A percentile compares a stretch with the other conserved stretches of the same genome.
Conservation (phyloP, 2,113 vertebrate genomes). For the Oreochromis niloticus region DNA sequence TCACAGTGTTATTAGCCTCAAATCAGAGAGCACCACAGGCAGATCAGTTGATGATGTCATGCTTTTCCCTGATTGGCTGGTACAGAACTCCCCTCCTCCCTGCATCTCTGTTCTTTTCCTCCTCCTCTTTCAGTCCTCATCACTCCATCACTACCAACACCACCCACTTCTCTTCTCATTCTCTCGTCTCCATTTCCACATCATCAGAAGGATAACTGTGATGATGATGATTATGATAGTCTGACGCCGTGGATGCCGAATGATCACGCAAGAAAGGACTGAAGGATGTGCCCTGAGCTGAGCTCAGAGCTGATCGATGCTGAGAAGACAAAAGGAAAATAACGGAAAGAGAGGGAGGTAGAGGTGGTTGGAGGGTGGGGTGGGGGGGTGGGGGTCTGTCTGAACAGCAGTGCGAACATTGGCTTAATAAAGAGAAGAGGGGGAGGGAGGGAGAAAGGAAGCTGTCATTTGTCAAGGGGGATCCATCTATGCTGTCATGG, state of each 20-base stretch:
- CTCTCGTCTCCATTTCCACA: constrained; percentile 38
- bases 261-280: constrained; percentile 58
- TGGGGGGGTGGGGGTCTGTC: constrained; percentile 51
- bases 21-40: constrained; percentile 39
- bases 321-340: constrained; percentile 77
- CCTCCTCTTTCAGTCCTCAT: neutral
- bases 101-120: neutral
- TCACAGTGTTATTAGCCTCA: constrained; percentile 22
- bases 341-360: constrained; percentile 45
- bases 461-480: constrained; percentile 31
- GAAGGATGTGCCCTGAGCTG: constrained; percentile 71
- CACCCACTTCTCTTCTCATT: neutral
- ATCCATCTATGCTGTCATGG: constrained; percentile 72
- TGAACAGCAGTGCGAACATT: constrained; percentile 39
- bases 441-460: constrained; percentile 35
- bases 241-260: constrained; percentile 70
- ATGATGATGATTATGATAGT: constrained; percentile 70
- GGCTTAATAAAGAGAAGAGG: constrained; percentile 54
- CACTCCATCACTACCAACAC: constrained; percentile 14
- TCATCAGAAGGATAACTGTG: constrained; percentile 67
- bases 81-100: neutral
- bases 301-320: constrained; percentile 89
- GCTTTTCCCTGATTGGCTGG: constrained; percentile 50
- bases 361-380: constrained; percentile 17
- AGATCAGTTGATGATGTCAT: constrained; percentile 63